A percentile compares a stretch with the other conserved stretches of the same genome.
These are phyloP conservation scores for Invenusta paracnida DNA, from an alignment of 2,888 invertebrate genomes.

Conservation along the genomic window DNA sequence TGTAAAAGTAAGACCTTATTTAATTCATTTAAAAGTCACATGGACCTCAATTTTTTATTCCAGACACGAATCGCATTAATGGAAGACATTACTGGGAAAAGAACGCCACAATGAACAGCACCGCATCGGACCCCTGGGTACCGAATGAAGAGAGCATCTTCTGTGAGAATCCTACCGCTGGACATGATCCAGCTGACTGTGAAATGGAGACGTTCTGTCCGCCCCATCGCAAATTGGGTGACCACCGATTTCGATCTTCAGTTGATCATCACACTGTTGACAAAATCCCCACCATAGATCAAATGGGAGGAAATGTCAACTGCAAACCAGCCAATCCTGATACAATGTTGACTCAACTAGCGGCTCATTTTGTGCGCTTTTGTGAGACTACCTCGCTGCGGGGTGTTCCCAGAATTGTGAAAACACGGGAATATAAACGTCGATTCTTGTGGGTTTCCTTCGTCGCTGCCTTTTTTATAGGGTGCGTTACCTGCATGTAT, in stretches of 20 bases:
- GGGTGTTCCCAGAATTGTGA: slow-evolving; percentile 41
- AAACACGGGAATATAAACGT: slow-evolving; percentile 31
- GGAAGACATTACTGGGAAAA: neutral
- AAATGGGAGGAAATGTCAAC: too few relatives aligned
- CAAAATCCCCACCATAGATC: too few relatives aligned
- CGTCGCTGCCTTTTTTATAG: slow-evolving; percentile 39
- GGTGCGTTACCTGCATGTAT: slow-evolving; percentile 37
- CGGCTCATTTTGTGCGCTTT: slow-evolving; percentile 14
- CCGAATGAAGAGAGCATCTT: neutral
- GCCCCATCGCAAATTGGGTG: neutral
- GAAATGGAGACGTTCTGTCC: slow-evolving; percentile 1
- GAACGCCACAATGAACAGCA: neutral
- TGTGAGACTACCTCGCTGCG: slow-evolving; percentile 42
- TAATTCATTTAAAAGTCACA: too few relatives aligned
- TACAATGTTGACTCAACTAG: neutral
- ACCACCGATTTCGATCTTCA: neutral
- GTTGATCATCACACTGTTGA: too few relatives aligned
- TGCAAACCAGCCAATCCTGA: neutral
- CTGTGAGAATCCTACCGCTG: neutral
- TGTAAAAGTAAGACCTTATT: too few relatives aligned
- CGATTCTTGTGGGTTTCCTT: slow-evolving; percentile 36
- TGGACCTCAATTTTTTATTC: too few relatives aligned
- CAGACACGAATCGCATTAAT: neutral
- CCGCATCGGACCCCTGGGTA: neutral
- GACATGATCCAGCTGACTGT: neutral